Conservation (phyloP, 2,113 vertebrate genomes). For the Callopanchax toddi region DNA sequence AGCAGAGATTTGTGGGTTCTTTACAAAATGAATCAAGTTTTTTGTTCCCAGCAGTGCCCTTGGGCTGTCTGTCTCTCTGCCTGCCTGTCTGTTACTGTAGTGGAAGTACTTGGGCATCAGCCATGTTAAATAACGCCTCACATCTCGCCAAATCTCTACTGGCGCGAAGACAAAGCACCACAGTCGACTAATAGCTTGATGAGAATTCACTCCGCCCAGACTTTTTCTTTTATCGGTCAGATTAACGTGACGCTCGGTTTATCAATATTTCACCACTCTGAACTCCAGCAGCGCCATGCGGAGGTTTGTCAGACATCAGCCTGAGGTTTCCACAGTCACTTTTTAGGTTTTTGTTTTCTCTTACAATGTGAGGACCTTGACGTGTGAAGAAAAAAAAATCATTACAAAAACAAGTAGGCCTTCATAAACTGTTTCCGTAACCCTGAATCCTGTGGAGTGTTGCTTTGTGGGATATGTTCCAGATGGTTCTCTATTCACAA, state of each 20-base stretch:
- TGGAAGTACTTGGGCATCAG: slow-evolving; percentile 59
- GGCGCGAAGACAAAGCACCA: slow-evolving; percentile 56
- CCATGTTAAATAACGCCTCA: slow-evolving; percentile 63
- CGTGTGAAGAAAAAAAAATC: slow-evolving; percentile 12
- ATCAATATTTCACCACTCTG: not conserved
- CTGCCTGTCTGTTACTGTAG: slow-evolving; percentile 67
- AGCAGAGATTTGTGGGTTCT: slow-evolving; percentile 51
- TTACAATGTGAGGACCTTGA: slow-evolving; percentile 12
- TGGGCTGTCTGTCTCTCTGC: slow-evolving; percentile 57
- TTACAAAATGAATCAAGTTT: slow-evolving; percentile 53
- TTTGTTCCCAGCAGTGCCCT: slow-evolving; percentile 49
- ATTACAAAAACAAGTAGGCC: not conserved
- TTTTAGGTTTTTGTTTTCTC: slow-evolving; percentile 1
- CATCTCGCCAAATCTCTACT: slow-evolving; percentile 58
- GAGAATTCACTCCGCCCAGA: slow-evolving; percentile 36
- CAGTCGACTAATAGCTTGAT: slow-evolving; percentile 11
- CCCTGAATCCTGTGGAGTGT: slow-evolving; percentile 1
- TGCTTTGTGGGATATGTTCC: slow-evolving; percentile 1
- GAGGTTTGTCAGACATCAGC: not conserved
- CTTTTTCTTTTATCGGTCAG: slow-evolving; percentile 25
- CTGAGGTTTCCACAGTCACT: not conserved
- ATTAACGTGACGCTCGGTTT: slow-evolving; percentile 8
- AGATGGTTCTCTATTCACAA: not conserved
- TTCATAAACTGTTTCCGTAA: slow-evolving; percentile 4
- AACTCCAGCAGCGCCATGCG: not conserved